Evolutionary conservation across 1,140 invertebrate genomes (phyloP).

Genomic region (Meloidogyne floridensis): DNA sequence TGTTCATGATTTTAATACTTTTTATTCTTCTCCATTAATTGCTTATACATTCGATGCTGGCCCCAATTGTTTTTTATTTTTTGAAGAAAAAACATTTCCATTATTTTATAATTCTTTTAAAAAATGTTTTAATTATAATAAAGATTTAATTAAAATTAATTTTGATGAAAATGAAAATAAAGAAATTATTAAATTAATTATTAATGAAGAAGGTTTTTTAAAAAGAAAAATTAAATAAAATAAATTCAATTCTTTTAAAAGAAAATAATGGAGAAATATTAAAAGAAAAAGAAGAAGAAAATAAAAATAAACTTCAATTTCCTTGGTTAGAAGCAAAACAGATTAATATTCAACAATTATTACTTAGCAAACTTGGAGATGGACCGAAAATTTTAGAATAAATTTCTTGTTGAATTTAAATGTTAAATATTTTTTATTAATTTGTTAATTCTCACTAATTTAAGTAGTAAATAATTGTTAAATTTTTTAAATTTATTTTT

Average conservation of each 20-base stretch:
- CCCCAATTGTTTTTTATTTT: constrained; percentile 62
- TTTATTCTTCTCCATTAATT: constrained; percentile 30
- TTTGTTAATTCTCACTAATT: too few relatives aligned
- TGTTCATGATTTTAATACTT: constrained; percentile 57
- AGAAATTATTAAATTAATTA: constrained; percentile 4
- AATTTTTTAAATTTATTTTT: too few relatives aligned
- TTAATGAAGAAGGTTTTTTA: not conserved
- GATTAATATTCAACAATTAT: not conserved
- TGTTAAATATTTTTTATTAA: too few relatives aligned
- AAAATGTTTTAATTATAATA: constrained; percentile 32
- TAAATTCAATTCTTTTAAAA: not conserved
- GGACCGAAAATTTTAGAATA: not conserved
- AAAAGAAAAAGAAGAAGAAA: not conserved
- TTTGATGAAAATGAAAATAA: constrained; percentile 6
- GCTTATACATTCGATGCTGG: constrained; percentile 65
- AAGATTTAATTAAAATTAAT: constrained; percentile 21
- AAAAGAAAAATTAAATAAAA: not conserved
- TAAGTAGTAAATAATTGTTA: too few relatives aligned
- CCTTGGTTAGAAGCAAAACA: not conserved
- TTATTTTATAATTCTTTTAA: constrained; percentile 29
- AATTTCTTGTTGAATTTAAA: too few relatives aligned
- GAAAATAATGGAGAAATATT: not conserved
- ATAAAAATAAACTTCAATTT: not conserved
- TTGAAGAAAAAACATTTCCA: constrained; percentile 36
- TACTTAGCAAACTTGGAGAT: not conserved